Percentiles rank a stretch among this genome's conserved stretches.
phyloP scores from a whole-genome alignment of 2,113 vertebrate genomes.

The Taxidea taxus region DNA sequence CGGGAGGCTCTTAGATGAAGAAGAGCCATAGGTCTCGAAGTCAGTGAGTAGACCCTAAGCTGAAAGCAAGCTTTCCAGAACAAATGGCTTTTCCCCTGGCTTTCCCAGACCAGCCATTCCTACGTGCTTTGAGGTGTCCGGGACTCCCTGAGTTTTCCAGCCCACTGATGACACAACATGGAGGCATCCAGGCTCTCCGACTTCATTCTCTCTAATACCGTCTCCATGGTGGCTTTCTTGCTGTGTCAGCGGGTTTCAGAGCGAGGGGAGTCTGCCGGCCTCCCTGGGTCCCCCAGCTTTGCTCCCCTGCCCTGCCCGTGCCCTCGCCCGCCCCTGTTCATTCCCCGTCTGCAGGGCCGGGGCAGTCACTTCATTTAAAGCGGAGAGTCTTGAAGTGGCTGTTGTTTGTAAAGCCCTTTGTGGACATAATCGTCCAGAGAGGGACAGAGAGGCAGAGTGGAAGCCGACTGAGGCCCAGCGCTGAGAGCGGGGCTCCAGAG shows the following conservation, averaged over 20 bases:
- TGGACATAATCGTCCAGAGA: neutral
- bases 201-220: neutral
- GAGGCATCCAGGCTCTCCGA: neutral
- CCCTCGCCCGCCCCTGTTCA: neutral
- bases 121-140: neutral
- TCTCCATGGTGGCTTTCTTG: neutral
- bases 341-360: rapidly evolving
- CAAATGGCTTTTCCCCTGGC: no score
- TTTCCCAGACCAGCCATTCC: neutral
- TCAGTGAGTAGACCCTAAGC: neutral
- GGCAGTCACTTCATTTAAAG: neutral
- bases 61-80: neutral
- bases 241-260: neutral
- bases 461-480: no score
- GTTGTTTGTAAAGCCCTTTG: neutral
- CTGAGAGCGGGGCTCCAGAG: neutral
- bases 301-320: neutral
- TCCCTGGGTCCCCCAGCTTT: neutral
- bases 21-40: neutral
- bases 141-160: neutral
- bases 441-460: neutral
- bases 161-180: neutral
- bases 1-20: neutral
- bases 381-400: neutral
- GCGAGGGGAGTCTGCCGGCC: neutral